phyloP scores from a whole-genome alignment of 1,140 invertebrate genomes.

The Leptinotarsa undecemlineata region DNA sequence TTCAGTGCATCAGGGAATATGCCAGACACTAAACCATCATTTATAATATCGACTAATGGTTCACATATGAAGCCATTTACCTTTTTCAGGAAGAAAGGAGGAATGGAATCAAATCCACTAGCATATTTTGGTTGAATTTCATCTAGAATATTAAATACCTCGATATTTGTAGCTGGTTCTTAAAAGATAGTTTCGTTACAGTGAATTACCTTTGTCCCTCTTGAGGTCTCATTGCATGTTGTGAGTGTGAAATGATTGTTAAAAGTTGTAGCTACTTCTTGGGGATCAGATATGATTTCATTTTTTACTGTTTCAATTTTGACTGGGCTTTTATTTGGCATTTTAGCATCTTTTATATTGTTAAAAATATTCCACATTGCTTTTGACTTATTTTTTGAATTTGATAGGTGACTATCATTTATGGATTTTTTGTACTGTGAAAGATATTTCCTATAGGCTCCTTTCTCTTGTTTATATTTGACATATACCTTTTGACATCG shows the following conservation, averaged over 20 bases:
- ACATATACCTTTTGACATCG: background rate
- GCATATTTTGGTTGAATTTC: background rate
- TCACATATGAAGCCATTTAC: background rate
- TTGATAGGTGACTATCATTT: constrained; percentile 3
- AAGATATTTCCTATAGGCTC: constrained; percentile 1
- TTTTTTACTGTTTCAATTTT: constrained; percentile 10
- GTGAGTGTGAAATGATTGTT: constrained; percentile 7
- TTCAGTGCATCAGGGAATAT: constrained; percentile 24
- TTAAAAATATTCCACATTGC: background rate
- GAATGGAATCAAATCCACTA: constrained; percentile 15
- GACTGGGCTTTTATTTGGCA: background rate
- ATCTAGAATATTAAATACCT: constrained; percentile 7
- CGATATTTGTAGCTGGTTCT: background rate
- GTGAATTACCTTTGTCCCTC: background rate
- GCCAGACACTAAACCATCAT: constrained; percentile 13
- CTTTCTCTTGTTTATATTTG: constrained; percentile 13
- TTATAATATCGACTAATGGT: constrained; percentile 14
- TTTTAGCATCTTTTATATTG: background rate
- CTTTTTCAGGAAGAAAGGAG: constrained; percentile 3
- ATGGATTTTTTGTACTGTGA: constrained; percentile 12
- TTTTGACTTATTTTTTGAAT: constrained; percentile 12
- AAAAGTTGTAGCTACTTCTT: background rate
- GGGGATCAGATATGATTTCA: background rate
- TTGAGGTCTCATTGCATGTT: background rate
- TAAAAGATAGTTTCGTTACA: background rate